These are phyloP conservation scores for Limenitis camilla DNA, from an alignment of 2,888 invertebrate species.

Conservation along the genomic window DNA sequence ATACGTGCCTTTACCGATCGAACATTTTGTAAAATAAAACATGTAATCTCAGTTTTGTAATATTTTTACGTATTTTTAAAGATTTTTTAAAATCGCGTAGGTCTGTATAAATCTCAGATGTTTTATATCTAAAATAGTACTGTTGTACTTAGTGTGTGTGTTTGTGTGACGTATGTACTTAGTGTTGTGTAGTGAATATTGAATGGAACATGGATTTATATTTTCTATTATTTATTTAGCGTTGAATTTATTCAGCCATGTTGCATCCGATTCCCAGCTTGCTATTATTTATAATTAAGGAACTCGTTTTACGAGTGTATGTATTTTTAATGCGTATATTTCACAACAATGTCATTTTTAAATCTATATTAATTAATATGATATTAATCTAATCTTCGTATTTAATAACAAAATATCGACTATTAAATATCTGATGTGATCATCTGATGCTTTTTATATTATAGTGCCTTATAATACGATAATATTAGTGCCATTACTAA, in stretches of 20 bases:
- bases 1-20: slow-evolving; percentile 44
- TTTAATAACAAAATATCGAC: not conserved
- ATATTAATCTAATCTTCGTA: no score
- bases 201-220: slow-evolving; percentile 4
- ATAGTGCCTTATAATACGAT: slow-evolving; percentile 42
- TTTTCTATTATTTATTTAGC: not conserved
- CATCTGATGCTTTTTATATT: slow-evolving; percentile 8
- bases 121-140: slow-evolving; percentile 31
- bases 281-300: no score
- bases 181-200: slow-evolving; percentile 26
- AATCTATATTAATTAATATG: no score
- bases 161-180: slow-evolving; percentile 45
- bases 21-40: not conserved
- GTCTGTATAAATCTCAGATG: slow-evolving; percentile 51
- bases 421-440: no score
- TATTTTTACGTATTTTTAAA: not conserved
- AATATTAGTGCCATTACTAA: slow-evolving; percentile 62
- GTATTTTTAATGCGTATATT: no score
- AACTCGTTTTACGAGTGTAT: no score
- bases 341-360: no score
- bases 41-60: not conserved
- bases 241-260: slow-evolving; percentile 1
- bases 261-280: slow-evolving; percentile 1
- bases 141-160: slow-evolving; percentile 56
- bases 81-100: slow-evolving; percentile 16